A percentile compares a stretch with the other conserved stretches of the same genome.
phyloP scores from a whole-genome alignment of 2,888 invertebrate species.

The Tenthredo livida region DNA sequence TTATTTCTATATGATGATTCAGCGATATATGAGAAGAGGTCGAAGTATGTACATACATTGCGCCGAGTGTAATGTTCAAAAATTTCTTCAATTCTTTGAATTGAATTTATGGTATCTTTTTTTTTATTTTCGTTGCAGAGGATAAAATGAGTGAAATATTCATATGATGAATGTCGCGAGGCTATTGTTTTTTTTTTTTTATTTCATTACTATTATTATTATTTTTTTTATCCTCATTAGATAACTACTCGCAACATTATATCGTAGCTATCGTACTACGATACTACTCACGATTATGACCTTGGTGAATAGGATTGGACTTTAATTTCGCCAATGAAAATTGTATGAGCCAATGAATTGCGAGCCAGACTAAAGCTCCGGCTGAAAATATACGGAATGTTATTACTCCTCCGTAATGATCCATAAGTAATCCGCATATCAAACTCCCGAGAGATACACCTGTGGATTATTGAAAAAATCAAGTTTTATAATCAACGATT shows the following conservation, averaged over 20 bases:
- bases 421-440: slow-evolving; percentile 86
- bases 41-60: neutral
- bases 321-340: slow-evolving; percentile 70
- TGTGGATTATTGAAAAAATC: slow-evolving; percentile 60
- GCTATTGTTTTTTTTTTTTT: neutral
- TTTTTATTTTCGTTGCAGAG: neutral
- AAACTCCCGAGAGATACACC: slow-evolving; percentile 89
- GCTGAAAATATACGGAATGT: slow-evolving; percentile 88
- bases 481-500: neutral
- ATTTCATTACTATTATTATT: neutral
- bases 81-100: neutral
- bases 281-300: slow-evolving; percentile 75
- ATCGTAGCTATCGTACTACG: neutral
- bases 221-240: neutral
- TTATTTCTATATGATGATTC: neutral
- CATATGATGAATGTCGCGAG: neutral
- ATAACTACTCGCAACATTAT: neutral
- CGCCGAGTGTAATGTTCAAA: too few species aligned
- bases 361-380: slow-evolving; percentile 81
- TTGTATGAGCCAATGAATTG: slow-evolving; percentile 72
- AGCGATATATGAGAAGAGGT: neutral
- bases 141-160: slow-evolving; percentile 2
- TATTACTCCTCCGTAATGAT: slow-evolving; percentile 82
- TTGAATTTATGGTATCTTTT: neutral
- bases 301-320: slow-evolving; percentile 71